Conservation (phyloP, 92 coral and sea anemone genomes). For the Bergia sp. region DNA sequence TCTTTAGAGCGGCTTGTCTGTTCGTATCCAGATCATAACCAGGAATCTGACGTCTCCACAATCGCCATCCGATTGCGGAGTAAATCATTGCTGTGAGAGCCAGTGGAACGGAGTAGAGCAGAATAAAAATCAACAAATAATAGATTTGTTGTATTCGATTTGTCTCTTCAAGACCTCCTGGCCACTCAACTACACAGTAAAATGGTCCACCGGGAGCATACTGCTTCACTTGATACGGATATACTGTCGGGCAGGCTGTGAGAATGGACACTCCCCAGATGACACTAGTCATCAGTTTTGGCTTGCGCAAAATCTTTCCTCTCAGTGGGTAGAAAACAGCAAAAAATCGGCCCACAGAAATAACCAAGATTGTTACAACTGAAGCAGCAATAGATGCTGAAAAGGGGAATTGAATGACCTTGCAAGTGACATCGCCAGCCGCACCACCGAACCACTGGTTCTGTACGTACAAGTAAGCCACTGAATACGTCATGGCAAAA, state of each 20-base stretch:
- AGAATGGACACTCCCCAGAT: slow-evolving; percentile 49
- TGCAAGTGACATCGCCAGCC: slow-evolving; percentile 48
- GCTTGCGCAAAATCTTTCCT: slow-evolving; percentile 32
- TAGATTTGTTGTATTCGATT: slow-evolving; percentile 38
- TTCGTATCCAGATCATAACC: slow-evolving; percentile 40
- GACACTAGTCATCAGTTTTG: slow-evolving; percentile 36
- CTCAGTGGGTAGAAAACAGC: slow-evolving; percentile 56
- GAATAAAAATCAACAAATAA: slow-evolving; percentile 31
- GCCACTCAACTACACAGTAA: slow-evolving; percentile 36
- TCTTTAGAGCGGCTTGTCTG: slow-evolving; percentile 38
- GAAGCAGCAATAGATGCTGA: slow-evolving; percentile 53
- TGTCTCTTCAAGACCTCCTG: slow-evolving; percentile 16
- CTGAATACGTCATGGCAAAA: slow-evolving; percentile 47
- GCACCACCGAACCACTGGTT: slow-evolving; percentile 52
- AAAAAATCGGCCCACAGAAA: slow-evolving; percentile 49
- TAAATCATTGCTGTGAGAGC: slow-evolving; percentile 20
- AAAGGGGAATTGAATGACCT: not conserved
- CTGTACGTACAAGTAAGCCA: slow-evolving; percentile 19
- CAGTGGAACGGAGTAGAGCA: slow-evolving; percentile 47
- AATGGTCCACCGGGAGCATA: not conserved
- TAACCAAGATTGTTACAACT: slow-evolving; percentile 51
- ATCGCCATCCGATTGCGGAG: slow-evolving; percentile 49
- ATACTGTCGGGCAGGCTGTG: slow-evolving; percentile 24
- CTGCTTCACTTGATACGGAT: slow-evolving; percentile 20
- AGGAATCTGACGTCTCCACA: slow-evolving; percentile 47